These are phyloP conservation scores for Acanthurus leucopareius DNA, from an alignment of 2,797 vertebrate species.

Conservation along the genomic window DNA sequence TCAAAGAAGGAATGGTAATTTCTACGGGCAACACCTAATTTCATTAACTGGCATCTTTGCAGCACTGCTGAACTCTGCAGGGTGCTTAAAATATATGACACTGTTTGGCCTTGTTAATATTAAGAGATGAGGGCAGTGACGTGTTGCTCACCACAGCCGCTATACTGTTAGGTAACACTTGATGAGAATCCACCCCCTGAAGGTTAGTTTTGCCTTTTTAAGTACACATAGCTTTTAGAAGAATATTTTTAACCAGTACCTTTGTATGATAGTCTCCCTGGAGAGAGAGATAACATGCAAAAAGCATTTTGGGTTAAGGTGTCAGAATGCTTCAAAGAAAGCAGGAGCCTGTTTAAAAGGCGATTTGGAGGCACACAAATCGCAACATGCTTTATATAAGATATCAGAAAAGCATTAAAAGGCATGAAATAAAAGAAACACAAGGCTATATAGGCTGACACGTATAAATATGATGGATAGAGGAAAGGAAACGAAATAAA, in stretches of 20 bases:
- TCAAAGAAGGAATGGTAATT: slow-evolving; percentile 27
- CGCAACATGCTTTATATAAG: neutral
- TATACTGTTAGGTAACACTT: slow-evolving; percentile 39
- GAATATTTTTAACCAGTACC: slow-evolving; percentile 14
- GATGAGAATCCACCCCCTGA: slow-evolving; percentile 29
- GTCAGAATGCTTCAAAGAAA: neutral
- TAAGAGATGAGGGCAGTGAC: slow-evolving; percentile 34
- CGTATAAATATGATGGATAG: neutral
- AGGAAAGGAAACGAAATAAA: neutral
- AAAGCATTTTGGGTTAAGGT: neutral
- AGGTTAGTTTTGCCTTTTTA: slow-evolving; percentile 30
- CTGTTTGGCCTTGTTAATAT: slow-evolving; percentile 46
- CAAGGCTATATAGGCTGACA: neutral
- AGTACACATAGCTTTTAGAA: slow-evolving; percentile 1
- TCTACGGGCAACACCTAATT: slow-evolving; percentile 18
- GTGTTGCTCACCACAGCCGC: slow-evolving; percentile 16
- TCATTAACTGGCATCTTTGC: slow-evolving; percentile 35
- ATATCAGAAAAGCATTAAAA: neutral
- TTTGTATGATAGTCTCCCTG: slow-evolving; percentile 4
- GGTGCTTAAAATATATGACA: slow-evolving; percentile 49
- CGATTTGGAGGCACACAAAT: neutral
- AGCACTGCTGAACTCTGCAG: slow-evolving; percentile 37
- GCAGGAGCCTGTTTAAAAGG: neutral
- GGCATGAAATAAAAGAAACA: neutral
- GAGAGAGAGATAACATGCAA: neutral